These are phyloP conservation scores for Tonatia bakeri DNA, from an alignment of 2,113 vertebrate genomes.

Conservation along the genomic window DNA sequence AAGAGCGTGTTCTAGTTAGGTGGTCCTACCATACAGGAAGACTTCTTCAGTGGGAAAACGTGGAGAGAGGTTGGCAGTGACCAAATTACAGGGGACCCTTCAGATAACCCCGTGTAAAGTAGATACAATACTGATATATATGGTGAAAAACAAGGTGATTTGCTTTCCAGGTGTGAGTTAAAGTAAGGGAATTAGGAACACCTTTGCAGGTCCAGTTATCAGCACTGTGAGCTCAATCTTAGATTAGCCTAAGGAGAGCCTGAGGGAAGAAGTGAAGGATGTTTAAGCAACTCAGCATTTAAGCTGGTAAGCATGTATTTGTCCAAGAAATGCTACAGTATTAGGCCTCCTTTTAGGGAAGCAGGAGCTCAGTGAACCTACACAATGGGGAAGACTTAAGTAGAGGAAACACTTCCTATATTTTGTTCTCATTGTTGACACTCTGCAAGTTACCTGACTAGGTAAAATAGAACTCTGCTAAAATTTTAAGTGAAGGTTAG, in stretches of 20 bases:
- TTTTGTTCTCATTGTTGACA: constrained; percentile 1
- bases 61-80: neutral
- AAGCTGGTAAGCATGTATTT: neutral
- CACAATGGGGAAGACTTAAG: neutral
- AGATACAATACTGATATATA: neutral
- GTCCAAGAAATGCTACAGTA: neutral
- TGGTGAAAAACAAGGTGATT: neutral
- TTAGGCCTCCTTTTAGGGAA: neutral
- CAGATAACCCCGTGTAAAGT: neutral
- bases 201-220: neutral
- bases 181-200: neutral
- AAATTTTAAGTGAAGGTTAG: neutral
- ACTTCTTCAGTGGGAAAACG: neutral
- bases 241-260: neutral
- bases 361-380: neutral
- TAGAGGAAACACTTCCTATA: neutral
- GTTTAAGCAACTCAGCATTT: neutral
- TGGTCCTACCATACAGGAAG: neutral
- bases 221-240: neutral
- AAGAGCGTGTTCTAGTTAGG: neutral
- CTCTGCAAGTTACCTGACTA: neutral
- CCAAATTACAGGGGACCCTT: neutral
- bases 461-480: neutral
- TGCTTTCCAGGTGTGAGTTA: neutral
- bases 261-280: neutral